Conservation (phyloP, 2,888 invertebrate species). For the Arge pagana region DNA sequence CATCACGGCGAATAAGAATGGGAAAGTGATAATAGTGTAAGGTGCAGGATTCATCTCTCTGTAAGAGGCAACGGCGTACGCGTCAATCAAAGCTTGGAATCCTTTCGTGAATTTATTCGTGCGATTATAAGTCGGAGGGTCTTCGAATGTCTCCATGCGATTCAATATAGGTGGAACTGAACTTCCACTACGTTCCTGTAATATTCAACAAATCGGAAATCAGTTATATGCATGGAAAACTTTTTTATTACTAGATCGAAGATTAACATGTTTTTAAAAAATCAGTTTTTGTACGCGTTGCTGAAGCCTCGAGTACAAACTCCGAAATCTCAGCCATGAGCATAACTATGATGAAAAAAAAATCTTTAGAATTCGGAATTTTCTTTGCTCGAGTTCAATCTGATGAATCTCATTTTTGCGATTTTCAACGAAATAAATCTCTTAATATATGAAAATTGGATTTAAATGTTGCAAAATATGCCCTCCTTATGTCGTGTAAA, state of each 20-base stretch:
- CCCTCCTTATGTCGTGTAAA: too few species aligned
- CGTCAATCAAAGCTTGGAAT: conserved; percentile 91
- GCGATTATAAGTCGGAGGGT: conserved; percentile 89
- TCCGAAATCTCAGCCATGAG: too few species aligned
- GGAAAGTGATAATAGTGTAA: conserved; percentile 89
- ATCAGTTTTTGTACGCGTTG: too few species aligned
- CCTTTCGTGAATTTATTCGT: conserved; percentile 92
- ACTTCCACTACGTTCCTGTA: conserved; percentile 86
- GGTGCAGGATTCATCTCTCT: conserved; percentile 85
- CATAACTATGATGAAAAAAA: too few species aligned
- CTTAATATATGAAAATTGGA: too few species aligned
- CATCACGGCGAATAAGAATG: conserved; percentile 95
- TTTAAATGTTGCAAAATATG: too few species aligned
- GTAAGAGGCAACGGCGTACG: conserved; percentile 92
- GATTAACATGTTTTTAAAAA: too few species aligned
- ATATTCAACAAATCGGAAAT: conserved; percentile 12
- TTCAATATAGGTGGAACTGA: conserved; percentile 92
- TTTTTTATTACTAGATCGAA: background rate
- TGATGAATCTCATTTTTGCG: too few species aligned
- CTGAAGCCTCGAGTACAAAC: too few species aligned
- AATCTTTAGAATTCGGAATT: too few species aligned
- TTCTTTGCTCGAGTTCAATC: too few species aligned
- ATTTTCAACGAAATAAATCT: too few species aligned
- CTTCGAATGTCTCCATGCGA: conserved; percentile 78
- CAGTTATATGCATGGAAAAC: background rate